These are phyloP conservation scores for Dryadula phaetusa DNA, from an alignment of 2,888 invertebrate species.

Conservation along the genomic window DNA sequence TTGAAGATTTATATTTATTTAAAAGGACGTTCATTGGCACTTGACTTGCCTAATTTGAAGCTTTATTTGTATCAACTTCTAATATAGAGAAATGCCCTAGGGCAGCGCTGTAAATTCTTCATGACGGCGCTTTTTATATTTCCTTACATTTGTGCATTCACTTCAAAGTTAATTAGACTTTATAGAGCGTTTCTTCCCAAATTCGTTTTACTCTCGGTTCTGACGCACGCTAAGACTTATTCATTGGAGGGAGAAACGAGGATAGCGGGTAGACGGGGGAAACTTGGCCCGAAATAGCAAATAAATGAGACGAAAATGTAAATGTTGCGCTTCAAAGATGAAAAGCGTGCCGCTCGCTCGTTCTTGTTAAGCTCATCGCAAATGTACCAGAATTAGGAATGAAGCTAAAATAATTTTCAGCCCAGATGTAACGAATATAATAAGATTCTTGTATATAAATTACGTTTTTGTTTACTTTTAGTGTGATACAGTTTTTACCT, in stretches of 20 bases:
- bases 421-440: constrained; percentile 69
- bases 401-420: constrained; percentile 79
- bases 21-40: constrained; percentile 63
- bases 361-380: constrained; percentile 82
- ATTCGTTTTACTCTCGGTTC: constrained; percentile 78
- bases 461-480: constrained; percentile 7
- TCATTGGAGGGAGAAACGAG: constrained; percentile 73
- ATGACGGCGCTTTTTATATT: constrained; percentile 73
- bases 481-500: background rate
- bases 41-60: constrained; percentile 45
- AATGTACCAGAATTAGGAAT: constrained; percentile 83
- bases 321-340: constrained; percentile 84
- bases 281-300: constrained; percentile 82
- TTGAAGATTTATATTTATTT: constrained; percentile 70
- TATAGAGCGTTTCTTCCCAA: constrained; percentile 84
- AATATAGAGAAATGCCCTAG: constrained; percentile 28
- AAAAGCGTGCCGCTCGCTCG: constrained; percentile 80
- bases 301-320: constrained; percentile 85
- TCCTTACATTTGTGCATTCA: constrained; percentile 80
- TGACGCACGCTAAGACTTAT: constrained; percentile 81
- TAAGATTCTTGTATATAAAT: constrained; percentile 36
- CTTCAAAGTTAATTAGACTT: constrained; percentile 84
- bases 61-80: constrained; percentile 26
- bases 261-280: constrained; percentile 54
- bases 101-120: constrained; percentile 62